A percentile compares a stretch with the other conserved stretches of the same genome.
Conservation (phyloP, 1,140 invertebrate genomes). For the Drosophila parvula region DNA sequence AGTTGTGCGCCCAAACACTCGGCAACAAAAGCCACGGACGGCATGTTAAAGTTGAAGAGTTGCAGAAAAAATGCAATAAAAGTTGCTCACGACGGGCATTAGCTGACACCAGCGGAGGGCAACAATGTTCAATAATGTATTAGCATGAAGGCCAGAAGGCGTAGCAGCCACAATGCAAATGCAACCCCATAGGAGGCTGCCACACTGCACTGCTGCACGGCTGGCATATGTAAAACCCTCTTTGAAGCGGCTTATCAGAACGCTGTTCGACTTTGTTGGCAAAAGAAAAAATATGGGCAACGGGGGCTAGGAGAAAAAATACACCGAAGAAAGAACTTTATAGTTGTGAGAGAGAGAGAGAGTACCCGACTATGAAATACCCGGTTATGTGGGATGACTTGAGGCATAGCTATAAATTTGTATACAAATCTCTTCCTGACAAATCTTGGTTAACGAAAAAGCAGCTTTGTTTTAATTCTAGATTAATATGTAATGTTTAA, state of each 20-base stretch:
- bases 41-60: constrained; percentile 58
- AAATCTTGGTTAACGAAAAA: no score
- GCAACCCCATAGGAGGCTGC: constrained; percentile 33
- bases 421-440: neutral
- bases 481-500: neutral
- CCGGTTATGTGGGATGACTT: neutral
- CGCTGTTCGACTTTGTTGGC: constrained; percentile 60
- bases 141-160: constrained; percentile 33
- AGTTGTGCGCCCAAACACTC: constrained; percentile 48
- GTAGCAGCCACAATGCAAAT: constrained; percentile 39
- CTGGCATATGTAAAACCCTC: constrained; percentile 78
- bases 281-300: constrained; percentile 36
- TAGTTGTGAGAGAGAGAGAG: neutral
- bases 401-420: neutral
- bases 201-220: neutral
- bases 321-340: neutral
- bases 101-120: constrained; percentile 53
- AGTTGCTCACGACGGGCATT: constrained; percentile 60
- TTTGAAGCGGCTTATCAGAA: constrained; percentile 78
- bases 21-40: constrained; percentile 13
- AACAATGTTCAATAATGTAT: constrained; percentile 81
- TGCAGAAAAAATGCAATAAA: constrained; percentile 53
- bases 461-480: neutral
- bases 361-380: neutral
- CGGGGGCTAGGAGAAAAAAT: constrained; percentile 7